Evolutionary conservation across 2,797 vertebrate genomes (phyloP), one percentile per base, ranked within the genome.

Genomic region (Sarcophilus harrisii): DNA sequence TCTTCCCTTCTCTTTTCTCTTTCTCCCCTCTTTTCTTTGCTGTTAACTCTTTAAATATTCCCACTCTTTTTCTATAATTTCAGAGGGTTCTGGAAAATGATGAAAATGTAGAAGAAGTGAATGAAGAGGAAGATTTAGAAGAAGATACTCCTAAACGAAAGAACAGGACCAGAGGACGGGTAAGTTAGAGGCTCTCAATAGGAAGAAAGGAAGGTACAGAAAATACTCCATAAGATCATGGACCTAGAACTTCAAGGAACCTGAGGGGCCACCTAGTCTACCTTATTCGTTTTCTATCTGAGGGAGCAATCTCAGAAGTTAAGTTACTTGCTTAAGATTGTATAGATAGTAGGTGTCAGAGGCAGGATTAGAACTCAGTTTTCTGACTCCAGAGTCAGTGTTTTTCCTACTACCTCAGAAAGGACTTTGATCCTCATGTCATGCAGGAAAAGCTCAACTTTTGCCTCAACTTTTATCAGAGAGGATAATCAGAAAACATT

Each of bases 21-120:
- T 66, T 62, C 27, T n/a, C 8, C 29, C 1, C n/a, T 66, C 91
- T 94, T 38, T 66, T 27, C 2, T 27, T 93, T 60, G 91, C 12
- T 10, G 90, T 95, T 93, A 27, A 62, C 93, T 94, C 90, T 90
- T 95, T 87, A 97, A 6, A 6, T 57, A 24, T 38, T 90, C 21
- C 92, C 0, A 58, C 91, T 95, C 96, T 98, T 96, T 98, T 98
- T 92, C 97, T 98, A 96, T 96, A 95, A 96, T 97, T 98, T 95
- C 98, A 99, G 99, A 99, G 99, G 98, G 99, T 99, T 98, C 98
- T 99, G 98, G 99, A 99, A 98, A 99, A 99, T 92, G 99, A 99
- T 94, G 99, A 99, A 97, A 99, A 99, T 96, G 99, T 99, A 97
- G 99, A 99, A 96, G 99, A 99, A 98, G 99, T 99, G 98, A 99